Percentiles rank a stretch among this genome's conserved stretches.
These are phyloP conservation scores for Callipepla squamata DNA, from an alignment of 2,113 vertebrate genomes.

Conservation along the genomic window DNA sequence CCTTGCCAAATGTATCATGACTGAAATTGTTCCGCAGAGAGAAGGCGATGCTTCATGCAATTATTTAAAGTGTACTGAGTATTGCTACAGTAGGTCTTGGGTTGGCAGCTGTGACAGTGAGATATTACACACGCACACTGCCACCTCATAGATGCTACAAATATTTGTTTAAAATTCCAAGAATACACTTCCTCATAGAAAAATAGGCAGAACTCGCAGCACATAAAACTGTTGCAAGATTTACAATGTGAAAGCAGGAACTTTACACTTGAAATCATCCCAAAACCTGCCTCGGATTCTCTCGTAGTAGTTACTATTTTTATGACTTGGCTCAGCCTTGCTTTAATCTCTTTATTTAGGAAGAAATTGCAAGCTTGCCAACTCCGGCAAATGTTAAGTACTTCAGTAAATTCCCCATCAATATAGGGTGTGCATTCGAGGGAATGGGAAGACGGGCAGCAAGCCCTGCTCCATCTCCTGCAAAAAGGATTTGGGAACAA, in stretches of 20 bases:
- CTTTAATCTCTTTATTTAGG: slow-evolving; percentile 66
- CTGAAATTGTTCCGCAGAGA: neutral
- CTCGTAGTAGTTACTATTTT: slow-evolving; percentile 68
- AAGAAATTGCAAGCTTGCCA: slow-evolving; percentile 60
- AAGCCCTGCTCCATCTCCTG: slow-evolving; percentile 11
- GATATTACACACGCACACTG: slow-evolving; percentile 32
- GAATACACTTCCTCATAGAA: neutral
- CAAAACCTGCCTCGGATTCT: slow-evolving; percentile 48
- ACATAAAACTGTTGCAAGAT: slow-evolving; percentile 1
- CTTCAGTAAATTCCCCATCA: slow-evolving; percentile 61
- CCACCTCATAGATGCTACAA: slow-evolving; percentile 61
- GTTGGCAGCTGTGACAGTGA: neutral
- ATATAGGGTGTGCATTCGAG: slow-evolving; percentile 49
- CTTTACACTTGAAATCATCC: slow-evolving; percentile 33
- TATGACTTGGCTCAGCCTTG: slow-evolving; percentile 61
- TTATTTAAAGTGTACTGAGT: neutral
- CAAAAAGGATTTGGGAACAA: neutral
- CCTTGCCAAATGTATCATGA: slow-evolving; percentile 28
- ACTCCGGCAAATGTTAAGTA: slow-evolving; percentile 59
- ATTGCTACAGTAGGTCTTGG: neutral
- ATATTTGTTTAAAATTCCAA: slow-evolving; percentile 29
- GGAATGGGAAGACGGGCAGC: neutral
- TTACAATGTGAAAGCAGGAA: slow-evolving; percentile 6
- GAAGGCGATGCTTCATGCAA: neutral
- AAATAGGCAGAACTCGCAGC: neutral